Base-by-base conservation (phyloP, 1,140 invertebrate species). In the Stegodyphus dumicola region DNA sequence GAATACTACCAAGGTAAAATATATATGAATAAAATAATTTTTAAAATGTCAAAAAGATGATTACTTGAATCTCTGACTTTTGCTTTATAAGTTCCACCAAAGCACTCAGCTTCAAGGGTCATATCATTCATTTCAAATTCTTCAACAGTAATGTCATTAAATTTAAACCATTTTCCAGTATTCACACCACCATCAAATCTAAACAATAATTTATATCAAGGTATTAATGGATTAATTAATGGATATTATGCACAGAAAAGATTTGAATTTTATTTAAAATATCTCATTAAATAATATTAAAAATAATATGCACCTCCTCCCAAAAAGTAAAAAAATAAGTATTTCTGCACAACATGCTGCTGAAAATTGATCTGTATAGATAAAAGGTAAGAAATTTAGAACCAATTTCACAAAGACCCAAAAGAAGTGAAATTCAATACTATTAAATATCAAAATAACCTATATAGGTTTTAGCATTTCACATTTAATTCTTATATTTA, bases 61-160 rank as follows among this genome's bases (percentile, higher is more conserved):
- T 90, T 89, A 91, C 91, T 88, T 64, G 90, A 89, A 81, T 91
- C 90, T 87, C 89, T 89, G 67, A 90, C 90, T 88, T 92, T 92
- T 49, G 91, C 91, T 87, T 92, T 92, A 87, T 92, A 93, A 18
- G 89, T 91, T 75, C 92, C 93, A 71, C 92, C 92, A 89, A 93
- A 93, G 88, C 92, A 93, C 88, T 93, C 92, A 84, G 91, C 91
- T 89, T 92, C 92, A 88, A 93, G 81, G 6, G 89, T 89, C 7
- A 87, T 77, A 75, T 93, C 92, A 75, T 89, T 92, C 90, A 90
- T 89, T 48, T 91, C 89, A 77, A 90, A 89, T 79, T 89, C 88
- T 71, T 90, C 90, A 6, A 93, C 93, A 70, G 92, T 92, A 17
- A 91, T 93, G 88, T 93, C 93, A 89, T 93, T 93, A 89, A 93